These are phyloP conservation scores for Thalpophila matura DNA, from an alignment of 2,888 invertebrate genomes.

Conservation along the genomic window DNA sequence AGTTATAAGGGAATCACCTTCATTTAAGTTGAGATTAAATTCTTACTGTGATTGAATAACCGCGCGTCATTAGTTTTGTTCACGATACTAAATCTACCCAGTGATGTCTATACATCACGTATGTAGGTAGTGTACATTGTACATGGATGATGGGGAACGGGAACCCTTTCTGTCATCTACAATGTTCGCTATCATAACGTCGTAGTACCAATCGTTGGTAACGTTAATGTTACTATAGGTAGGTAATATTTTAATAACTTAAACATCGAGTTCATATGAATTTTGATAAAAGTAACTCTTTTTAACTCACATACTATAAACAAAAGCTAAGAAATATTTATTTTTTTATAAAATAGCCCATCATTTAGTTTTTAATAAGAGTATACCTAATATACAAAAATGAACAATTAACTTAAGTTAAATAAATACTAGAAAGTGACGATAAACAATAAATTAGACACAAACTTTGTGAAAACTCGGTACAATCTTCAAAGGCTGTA, in stretches of 20 bases:
- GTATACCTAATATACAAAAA: conserved; percentile 71
- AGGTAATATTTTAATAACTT: too few species aligned
- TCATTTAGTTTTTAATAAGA: conserved; percentile 65
- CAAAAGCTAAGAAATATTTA: too few species aligned
- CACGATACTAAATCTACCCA: conserved; percentile 8
- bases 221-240: too few species aligned
- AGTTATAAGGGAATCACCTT: conserved; percentile 88
- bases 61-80: conserved; percentile 66
- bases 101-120: background rate
- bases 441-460: conserved; percentile 88
- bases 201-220: background rate
- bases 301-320: too few species aligned
- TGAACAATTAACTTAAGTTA: conserved; percentile 77
- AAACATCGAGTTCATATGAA: too few species aligned
- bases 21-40: conserved; percentile 88
- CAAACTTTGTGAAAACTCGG: conserved; percentile 87
- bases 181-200: background rate
- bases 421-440: conserved; percentile 84
- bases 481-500: conserved; percentile 88
- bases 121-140: background rate
- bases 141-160: background rate
- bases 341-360: background rate
- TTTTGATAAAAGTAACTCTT: too few species aligned
- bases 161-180: background rate
- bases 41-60: conserved; percentile 82